Evolutionary conservation across 2,113 vertebrate genomes (phyloP).

Genomic region (Pygoscelis antarcticus): DNA sequence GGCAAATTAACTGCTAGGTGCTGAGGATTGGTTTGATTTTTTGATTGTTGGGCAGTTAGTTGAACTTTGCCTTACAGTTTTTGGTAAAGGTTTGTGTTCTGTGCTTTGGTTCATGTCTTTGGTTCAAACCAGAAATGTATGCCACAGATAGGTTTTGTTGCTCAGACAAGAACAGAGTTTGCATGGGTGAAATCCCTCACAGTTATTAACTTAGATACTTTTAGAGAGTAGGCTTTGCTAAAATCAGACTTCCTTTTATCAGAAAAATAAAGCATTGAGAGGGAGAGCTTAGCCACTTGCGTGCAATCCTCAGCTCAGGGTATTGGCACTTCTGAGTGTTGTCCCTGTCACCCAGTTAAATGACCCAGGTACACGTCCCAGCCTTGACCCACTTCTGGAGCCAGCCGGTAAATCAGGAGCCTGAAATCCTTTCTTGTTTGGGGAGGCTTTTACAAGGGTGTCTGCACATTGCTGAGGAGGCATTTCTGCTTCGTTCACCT

Average conservation of each 20-base stretch:
- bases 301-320: background rate
- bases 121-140: background rate
- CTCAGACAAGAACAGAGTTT: background rate
- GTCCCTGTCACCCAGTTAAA: slow-evolving; percentile 16
- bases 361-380: slow-evolving; percentile 19
- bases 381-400: slow-evolving; percentile 37
- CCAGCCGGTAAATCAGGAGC: slow-evolving; percentile 15
- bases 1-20: background rate
- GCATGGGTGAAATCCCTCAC: background rate
- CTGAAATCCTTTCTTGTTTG: slow-evolving; percentile 34
- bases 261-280: background rate
- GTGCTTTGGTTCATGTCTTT: background rate
- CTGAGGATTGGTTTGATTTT: background rate
- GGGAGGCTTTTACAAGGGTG: slow-evolving; percentile 3
- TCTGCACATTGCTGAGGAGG: slow-evolving; percentile 17
- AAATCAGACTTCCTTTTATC: background rate
- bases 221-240: background rate
- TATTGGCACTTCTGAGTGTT: background rate
- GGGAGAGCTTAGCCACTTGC: background rate
- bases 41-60: background rate
- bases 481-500: background rate
- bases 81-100: background rate
- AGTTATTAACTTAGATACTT: background rate
- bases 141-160: background rate
- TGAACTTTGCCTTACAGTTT: background rate